phyloP scores from a whole-genome alignment of 2,888 invertebrate species.

The Limnephilus auricula region DNA sequence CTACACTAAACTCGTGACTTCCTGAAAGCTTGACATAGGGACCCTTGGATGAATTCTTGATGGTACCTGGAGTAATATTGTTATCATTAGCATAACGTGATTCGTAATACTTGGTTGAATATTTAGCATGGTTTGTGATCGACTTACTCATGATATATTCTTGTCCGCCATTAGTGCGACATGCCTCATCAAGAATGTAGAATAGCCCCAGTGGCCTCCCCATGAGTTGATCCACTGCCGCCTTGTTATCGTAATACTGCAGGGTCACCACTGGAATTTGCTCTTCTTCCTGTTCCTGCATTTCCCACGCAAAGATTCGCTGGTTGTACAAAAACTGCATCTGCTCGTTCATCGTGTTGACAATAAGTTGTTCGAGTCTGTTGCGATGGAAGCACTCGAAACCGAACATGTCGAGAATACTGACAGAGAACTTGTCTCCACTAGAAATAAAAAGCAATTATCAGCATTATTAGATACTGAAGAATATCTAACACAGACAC shows the following conservation, averaged over 20 bases:
- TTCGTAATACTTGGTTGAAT: neutral
- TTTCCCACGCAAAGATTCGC: slow-evolving; percentile 93
- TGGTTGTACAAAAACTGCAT: slow-evolving; percentile 96
- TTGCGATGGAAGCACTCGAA: slow-evolving; percentile 95
- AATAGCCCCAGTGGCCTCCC: slow-evolving; percentile 90
- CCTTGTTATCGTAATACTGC: slow-evolving; percentile 92
- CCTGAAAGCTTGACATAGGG: slow-evolving; percentile 78
- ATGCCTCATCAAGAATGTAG: slow-evolving; percentile 91
- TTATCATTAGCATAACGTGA: slow-evolving; percentile 40
- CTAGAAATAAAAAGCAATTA: slow-evolving; percentile 75
- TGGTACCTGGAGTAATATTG: slow-evolving; percentile 73
- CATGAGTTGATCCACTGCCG: slow-evolving; percentile 91
- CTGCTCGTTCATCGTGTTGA: slow-evolving; percentile 95
- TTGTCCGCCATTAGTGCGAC: slow-evolving; percentile 84
- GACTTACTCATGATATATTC: slow-evolving; percentile 84
- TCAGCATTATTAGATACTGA: slow-evolving; percentile 66
- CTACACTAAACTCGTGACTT: slow-evolving; percentile 87
- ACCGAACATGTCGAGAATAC: slow-evolving; percentile 92
- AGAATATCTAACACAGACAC: too few relatives aligned
- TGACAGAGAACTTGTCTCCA: slow-evolving; percentile 89
- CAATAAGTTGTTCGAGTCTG: slow-evolving; percentile 90
- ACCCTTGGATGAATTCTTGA: slow-evolving; percentile 76
- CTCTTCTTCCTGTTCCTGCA: slow-evolving; percentile 89
- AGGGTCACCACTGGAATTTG: slow-evolving; percentile 84
- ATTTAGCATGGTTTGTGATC: slow-evolving; percentile 3